Percentiles rank a stretch among this genome's conserved stretches.
Conservation (phyloP, 2,888 invertebrate genomes). For the Cryptus armator region DNA sequence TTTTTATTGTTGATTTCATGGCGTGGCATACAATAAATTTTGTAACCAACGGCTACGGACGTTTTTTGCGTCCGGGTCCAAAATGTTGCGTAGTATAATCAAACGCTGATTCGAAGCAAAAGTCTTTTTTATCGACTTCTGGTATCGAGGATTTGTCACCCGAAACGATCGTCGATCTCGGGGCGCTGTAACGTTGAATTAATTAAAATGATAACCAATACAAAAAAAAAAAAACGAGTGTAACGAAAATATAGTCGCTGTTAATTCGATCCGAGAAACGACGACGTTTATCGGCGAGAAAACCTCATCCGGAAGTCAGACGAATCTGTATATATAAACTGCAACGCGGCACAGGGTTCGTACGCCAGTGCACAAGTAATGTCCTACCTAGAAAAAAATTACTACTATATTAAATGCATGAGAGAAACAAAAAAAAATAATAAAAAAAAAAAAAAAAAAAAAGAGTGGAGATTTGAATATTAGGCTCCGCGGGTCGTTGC, state of each 20-base stretch:
- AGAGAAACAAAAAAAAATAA: slow-evolving; percentile 69
- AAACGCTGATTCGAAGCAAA: slow-evolving; percentile 80
- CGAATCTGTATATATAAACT: slow-evolving; percentile 67
- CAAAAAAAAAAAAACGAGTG: neutral
- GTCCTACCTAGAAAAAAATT: slow-evolving; percentile 73
- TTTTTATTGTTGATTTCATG: slow-evolving; percentile 82
- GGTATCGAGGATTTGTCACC: slow-evolving; percentile 61
- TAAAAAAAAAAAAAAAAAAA: slow-evolving; percentile 55
- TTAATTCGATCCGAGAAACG: neutral
- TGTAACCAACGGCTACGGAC: slow-evolving; percentile 79
- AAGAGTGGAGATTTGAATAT: slow-evolving; percentile 27
- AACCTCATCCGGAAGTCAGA: slow-evolving; percentile 71
- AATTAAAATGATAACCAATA: neutral
- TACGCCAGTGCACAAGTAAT: slow-evolving; percentile 78
- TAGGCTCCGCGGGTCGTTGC: slow-evolving; percentile 64
- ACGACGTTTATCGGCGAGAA: slow-evolving; percentile 7
- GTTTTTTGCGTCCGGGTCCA: slow-evolving; percentile 78
- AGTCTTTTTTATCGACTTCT: slow-evolving; percentile 77
- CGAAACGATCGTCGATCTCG: neutral
- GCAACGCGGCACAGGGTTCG: slow-evolving; percentile 77
- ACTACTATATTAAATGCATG: slow-evolving; percentile 75
- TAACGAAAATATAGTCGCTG: neutral
- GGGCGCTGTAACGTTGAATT: neutral
- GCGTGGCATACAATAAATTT: slow-evolving; percentile 82
- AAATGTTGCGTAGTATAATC: slow-evolving; percentile 84